Percentiles rank a stretch among this genome's conserved stretches.
These are phyloP conservation scores for Pelobates fuscus DNA, from an alignment of 2,113 vertebrate species.

Conservation along the genomic window DNA sequence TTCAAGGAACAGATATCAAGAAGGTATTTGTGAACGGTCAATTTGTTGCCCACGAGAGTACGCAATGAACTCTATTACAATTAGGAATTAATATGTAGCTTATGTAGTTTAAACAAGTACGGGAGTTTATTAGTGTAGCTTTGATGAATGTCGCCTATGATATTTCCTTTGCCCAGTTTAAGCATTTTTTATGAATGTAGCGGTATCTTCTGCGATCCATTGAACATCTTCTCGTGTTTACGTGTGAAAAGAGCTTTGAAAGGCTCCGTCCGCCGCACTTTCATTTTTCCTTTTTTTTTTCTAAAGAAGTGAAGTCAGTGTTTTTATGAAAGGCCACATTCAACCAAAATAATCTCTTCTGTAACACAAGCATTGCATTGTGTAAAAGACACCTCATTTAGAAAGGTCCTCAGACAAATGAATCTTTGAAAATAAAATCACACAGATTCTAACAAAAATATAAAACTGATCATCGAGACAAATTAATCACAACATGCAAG, in stretches of 20 bases:
- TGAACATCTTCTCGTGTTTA: constrained; percentile 1
- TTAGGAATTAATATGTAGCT: neutral
- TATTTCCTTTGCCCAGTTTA: constrained; percentile 7
- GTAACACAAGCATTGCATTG: no score
- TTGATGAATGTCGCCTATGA: neutral
- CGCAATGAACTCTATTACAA: neutral
- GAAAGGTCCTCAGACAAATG: no score
- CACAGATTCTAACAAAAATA: no score
- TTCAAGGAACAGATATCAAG: neutral
- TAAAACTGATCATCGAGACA: no score
- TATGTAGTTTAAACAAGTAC: neutral
- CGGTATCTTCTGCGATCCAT: neutral
- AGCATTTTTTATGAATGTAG: constrained; percentile 19
- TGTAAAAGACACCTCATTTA: no score
- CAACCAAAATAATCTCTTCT: neutral
- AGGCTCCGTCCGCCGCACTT: neutral
- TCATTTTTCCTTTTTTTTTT: constrained; percentile 23
- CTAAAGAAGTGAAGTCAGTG: constrained; percentile 15
- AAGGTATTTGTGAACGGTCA: neutral
- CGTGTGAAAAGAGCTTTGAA: constrained; percentile 16
- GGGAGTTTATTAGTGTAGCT: constrained; percentile 7
- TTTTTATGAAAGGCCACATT: constrained; percentile 8
- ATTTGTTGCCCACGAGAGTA: neutral
- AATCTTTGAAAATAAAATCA: no score
- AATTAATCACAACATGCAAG: no score